Conservation (phyloP, 2,113 vertebrate genomes). For the Aptenodytes patagonicus region DNA sequence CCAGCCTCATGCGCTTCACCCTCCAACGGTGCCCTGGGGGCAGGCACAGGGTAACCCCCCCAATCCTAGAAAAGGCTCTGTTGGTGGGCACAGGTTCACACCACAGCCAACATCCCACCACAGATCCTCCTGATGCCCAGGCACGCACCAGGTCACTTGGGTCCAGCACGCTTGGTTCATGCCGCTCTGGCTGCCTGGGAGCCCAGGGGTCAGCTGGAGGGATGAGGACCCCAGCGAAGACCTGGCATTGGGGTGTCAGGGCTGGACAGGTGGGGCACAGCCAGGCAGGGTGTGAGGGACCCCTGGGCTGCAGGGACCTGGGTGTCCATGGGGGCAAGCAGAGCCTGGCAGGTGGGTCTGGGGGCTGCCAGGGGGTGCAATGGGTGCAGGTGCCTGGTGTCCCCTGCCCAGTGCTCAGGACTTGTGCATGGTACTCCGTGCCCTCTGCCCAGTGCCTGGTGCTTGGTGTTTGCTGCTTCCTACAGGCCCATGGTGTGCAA, state of each 20-base stretch:
- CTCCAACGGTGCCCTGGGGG: accelerated
- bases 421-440: not conserved
- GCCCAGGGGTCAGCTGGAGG: not conserved
- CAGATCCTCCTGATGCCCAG: not conserved
- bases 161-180: not conserved
- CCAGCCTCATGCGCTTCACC: not conserved
- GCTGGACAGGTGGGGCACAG: not conserved
- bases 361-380: not conserved
- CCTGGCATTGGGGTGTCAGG: not conserved
- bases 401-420: not conserved
- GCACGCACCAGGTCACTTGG: not conserved
- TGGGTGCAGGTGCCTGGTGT: not conserved
- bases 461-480: not conserved
- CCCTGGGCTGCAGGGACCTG: not conserved
- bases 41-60: not conserved
- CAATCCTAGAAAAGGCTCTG: not conserved
- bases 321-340: not conserved
- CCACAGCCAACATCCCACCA: too few relatives aligned
- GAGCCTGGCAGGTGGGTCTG: not conserved
- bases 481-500: too few relatives aligned
- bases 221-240: not conserved
- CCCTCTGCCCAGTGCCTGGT: not conserved
- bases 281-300: not conserved
- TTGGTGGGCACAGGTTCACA: not conserved
- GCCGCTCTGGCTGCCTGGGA: not conserved